Conservation (phyloP, 2,888 invertebrate genomes). For the Eubasilissa splendida region DNA sequence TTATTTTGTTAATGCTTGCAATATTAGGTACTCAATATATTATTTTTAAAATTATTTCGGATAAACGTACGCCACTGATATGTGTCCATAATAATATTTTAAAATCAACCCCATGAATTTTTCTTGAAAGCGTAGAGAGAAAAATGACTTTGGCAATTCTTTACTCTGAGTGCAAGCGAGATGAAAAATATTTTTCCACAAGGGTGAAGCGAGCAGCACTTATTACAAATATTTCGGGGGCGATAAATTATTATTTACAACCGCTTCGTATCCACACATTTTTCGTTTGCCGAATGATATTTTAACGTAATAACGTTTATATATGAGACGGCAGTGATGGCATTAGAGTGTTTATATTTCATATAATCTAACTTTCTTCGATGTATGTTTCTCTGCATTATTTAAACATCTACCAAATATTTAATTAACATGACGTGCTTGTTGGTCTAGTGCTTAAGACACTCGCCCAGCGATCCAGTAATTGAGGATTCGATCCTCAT, state of each 20-base stretch:
- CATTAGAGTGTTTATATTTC: neutral
- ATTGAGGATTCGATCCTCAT: too few relatives aligned
- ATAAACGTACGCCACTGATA: neutral
- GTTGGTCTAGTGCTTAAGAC: too few relatives aligned
- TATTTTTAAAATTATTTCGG: neutral
- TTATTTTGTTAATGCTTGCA: too few relatives aligned
- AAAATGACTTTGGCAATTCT: neutral
- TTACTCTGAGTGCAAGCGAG: neutral
- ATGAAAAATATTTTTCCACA: neutral
- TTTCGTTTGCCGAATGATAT: conserved; percentile 51
- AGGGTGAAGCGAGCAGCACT: conserved; percentile 18
- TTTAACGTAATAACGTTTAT: conserved; percentile 54
- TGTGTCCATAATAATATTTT: conserved; percentile 17
- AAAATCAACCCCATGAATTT: conserved; percentile 21
- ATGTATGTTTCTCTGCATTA: too few relatives aligned
- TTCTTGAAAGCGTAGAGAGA: conserved; percentile 3
- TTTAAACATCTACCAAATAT: too few relatives aligned
- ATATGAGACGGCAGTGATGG: conserved; percentile 14
- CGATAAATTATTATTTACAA: conserved; percentile 52
- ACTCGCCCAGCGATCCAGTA: too few relatives aligned
- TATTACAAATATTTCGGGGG: conserved; percentile 49
- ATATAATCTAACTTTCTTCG: too few relatives aligned
- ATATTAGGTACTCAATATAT: neutral
- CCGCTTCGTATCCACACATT: conserved; percentile 49
- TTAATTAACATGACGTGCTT: too few relatives aligned